Conservation (phyloP, 2,888 invertebrate genomes). For the Vesta saturnalis region DNA sequence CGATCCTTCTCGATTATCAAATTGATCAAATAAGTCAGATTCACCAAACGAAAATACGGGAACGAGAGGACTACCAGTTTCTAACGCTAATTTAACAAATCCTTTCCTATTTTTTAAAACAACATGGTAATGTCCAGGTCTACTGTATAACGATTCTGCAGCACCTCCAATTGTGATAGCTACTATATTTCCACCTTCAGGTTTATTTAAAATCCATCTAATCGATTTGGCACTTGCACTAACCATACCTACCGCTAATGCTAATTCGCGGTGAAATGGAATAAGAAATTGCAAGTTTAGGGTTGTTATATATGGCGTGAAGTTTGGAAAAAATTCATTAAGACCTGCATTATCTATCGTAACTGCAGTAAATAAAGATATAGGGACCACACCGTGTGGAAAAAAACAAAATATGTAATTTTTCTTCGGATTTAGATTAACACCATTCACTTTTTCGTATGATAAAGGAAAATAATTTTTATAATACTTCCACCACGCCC, state of each 20-base stretch:
- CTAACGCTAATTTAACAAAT: slow-evolving; percentile 55
- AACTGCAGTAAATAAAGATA: slow-evolving; percentile 83
- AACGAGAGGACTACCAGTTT: slow-evolving; percentile 78
- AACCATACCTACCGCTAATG: slow-evolving; percentile 65
- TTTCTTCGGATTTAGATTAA: slow-evolving; percentile 78
- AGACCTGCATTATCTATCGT: slow-evolving; percentile 72
- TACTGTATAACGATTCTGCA: slow-evolving; percentile 84
- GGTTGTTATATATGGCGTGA: slow-evolving; percentile 64
- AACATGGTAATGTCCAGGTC: slow-evolving; percentile 78
- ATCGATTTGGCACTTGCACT: slow-evolving; percentile 76
- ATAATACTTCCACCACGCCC: slow-evolving; percentile 77
- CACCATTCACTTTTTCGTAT: slow-evolving; percentile 85
- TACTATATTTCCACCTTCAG: slow-evolving; percentile 69
- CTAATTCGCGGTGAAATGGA: slow-evolving; percentile 77
- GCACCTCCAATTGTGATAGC: slow-evolving; percentile 90
- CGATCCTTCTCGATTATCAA: slow-evolving; percentile 78
- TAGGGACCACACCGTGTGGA: slow-evolving; percentile 87
- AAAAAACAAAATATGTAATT: slow-evolving; percentile 90
- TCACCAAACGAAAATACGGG: slow-evolving; percentile 94
- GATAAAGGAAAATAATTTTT: slow-evolving; percentile 87
- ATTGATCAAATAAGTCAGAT: slow-evolving; percentile 83
- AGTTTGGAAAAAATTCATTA: slow-evolving; percentile 63
- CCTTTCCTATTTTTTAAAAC: slow-evolving; percentile 79
- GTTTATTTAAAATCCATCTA: slow-evolving; percentile 67
- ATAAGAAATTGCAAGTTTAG: slow-evolving; percentile 75